Evolutionary conservation across 2,888 invertebrate species (phyloP).

Genomic region (Phyto melanocephala): DNA sequence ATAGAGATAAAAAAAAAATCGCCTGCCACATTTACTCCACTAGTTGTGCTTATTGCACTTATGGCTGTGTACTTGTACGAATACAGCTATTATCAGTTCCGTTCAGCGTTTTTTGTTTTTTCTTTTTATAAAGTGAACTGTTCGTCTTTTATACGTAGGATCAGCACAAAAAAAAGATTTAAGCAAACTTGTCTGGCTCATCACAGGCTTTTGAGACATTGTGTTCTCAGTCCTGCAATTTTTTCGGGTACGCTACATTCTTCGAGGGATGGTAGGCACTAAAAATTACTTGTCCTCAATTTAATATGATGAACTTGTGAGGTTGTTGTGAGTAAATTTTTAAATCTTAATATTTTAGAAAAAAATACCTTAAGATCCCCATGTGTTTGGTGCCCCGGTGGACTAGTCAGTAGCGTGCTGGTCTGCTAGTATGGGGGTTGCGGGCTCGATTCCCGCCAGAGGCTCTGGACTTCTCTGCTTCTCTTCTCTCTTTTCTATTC

Average conservation of each 20-base stretch:
- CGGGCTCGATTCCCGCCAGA: too few relatives aligned
- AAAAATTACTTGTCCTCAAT: too few relatives aligned
- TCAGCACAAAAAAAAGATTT: not conserved
- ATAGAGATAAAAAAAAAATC: not conserved
- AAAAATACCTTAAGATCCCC: too few relatives aligned
- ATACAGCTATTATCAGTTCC: slow-evolving; percentile 48
- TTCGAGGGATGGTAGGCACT: not conserved
- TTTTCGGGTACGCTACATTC: not conserved
- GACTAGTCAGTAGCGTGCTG: too few relatives aligned
- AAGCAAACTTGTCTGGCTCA: slow-evolving; percentile 24
- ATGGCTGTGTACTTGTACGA: not conserved
- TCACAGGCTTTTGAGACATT: slow-evolving; percentile 35
- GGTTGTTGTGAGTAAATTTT: too few relatives aligned
- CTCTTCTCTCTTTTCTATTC: too few relatives aligned
- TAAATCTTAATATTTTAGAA: too few relatives aligned
- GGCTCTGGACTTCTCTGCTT: too few relatives aligned
- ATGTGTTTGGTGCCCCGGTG: too few relatives aligned
- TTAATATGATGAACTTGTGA: too few relatives aligned
- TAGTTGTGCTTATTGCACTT: slow-evolving; percentile 10
- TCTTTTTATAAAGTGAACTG: slow-evolving; percentile 21
- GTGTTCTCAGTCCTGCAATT: slow-evolving; percentile 38
- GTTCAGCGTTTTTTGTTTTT: slow-evolving; percentile 11
- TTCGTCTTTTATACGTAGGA: slow-evolving; percentile 25
- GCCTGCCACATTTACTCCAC: slow-evolving; percentile 1
- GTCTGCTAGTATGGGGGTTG: too few relatives aligned